Conservation (phyloP, 2,113 vertebrate genomes). For the Circaetus gallicus region DNA sequence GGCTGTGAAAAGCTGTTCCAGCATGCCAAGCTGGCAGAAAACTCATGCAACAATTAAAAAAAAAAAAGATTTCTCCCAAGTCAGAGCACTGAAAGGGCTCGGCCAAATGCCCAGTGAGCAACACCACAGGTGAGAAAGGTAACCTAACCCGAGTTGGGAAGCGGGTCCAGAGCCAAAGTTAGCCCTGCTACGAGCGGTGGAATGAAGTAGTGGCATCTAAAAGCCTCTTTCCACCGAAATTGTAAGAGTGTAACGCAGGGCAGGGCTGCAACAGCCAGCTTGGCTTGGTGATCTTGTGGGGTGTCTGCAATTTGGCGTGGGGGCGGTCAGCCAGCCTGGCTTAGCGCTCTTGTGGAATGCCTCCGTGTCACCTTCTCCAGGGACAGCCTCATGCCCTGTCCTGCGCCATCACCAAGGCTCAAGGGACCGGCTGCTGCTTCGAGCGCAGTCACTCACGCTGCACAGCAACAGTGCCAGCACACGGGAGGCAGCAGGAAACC, state of each 20-base stretch:
- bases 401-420: rapidly evolving
- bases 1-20: neutral
- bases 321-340: neutral
- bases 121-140: neutral
- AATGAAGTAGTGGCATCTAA: rapidly evolving
- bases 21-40: constrained; percentile 26
- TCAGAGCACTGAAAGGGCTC: neutral
- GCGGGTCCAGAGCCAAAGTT: neutral
- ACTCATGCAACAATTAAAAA: neutral
- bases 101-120: neutral
- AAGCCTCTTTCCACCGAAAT: neutral
- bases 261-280: neutral
- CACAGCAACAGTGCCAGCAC: neutral
- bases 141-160: neutral
- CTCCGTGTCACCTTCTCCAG: rapidly evolving
- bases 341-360: rapidly evolving
- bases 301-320: rapidly evolving
- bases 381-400: too few relatives aligned
- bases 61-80: neutral
- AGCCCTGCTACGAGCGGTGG: neutral
- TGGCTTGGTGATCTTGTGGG: neutral
- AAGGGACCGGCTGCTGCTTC: rapidly evolving
- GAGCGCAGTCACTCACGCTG: rapidly evolving
- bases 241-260: neutral
- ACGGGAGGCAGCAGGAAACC: neutral